These are phyloP conservation scores for Drosophila setosimentum DNA, from an alignment of 2,888 invertebrate species.

Conservation along the genomic window DNA sequence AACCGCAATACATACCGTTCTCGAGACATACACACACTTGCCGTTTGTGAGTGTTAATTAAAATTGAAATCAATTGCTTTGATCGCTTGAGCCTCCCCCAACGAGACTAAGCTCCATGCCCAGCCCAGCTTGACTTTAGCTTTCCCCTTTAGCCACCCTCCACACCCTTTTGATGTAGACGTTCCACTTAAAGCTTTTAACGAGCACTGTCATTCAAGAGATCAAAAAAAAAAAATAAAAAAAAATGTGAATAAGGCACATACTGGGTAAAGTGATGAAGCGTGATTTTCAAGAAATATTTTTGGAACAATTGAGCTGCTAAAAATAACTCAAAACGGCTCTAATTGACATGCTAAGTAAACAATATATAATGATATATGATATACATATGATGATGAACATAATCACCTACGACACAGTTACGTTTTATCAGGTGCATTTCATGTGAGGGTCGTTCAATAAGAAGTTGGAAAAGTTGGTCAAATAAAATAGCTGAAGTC, in stretches of 20 bases:
- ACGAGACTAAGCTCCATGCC: not conserved
- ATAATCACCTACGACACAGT: conserved; percentile 39
- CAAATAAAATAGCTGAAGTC: not conserved
- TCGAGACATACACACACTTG: not conserved
- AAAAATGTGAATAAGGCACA: conserved; percentile 36
- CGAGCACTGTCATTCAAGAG: conserved; percentile 21
- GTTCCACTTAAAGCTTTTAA: conserved; percentile 17
- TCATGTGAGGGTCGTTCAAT: conserved; percentile 4
- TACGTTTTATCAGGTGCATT: conserved; percentile 3
- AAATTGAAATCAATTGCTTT: conserved; percentile 70
- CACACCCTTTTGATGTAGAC: not conserved
- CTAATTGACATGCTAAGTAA: conserved; percentile 40
- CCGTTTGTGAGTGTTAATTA: conserved; percentile 71
- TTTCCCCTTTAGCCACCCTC: not conserved
- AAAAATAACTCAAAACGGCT: conserved; percentile 50
- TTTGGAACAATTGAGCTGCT: conserved; percentile 40
- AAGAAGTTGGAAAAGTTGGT: not conserved
- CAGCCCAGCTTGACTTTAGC: not conserved
- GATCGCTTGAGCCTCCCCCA: conserved; percentile 9
- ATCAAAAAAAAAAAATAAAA: not conserved
- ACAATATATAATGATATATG: not conserved
- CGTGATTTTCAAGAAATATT: conserved; percentile 36
- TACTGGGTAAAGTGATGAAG: conserved; percentile 14
- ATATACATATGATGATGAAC: conserved; percentile 1
- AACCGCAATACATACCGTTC: not conserved